These are phyloP conservation scores for Ichneumoninae sp. DNA, from an alignment of 2,888 invertebrate species.

Conservation along the genomic window DNA sequence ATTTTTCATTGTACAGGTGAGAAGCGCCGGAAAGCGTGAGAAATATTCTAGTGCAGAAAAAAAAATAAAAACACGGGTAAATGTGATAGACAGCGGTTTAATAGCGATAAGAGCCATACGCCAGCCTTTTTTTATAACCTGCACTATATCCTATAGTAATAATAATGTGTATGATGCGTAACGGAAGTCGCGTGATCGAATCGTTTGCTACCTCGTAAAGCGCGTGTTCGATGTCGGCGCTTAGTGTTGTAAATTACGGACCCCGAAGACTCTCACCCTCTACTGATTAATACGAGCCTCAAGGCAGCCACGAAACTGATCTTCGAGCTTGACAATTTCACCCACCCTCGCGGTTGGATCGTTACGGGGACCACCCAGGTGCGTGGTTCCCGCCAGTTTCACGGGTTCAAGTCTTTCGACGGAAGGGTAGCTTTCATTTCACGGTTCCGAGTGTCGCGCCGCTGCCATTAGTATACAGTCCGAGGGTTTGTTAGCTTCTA, in stretches of 20 bases:
- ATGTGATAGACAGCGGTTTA: constrained; percentile 37
- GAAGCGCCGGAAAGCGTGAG: neutral
- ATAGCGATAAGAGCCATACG: constrained; percentile 48
- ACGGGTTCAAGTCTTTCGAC: constrained; percentile 28
- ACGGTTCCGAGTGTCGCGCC: constrained; percentile 1
- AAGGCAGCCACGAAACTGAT: constrained; percentile 16
- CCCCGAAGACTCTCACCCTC: constrained; percentile 20
- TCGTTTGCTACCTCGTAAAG: constrained; percentile 35
- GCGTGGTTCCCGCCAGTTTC: constrained; percentile 50
- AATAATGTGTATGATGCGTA: constrained; percentile 29
- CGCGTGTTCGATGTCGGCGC: constrained; percentile 34
- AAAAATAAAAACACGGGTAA: neutral
- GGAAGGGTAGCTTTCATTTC: constrained; percentile 44
- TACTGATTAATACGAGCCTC: neutral
- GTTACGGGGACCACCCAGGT: constrained; percentile 33
- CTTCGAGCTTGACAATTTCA: constrained; percentile 41
- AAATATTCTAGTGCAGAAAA: neutral
- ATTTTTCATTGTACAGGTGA: neutral
- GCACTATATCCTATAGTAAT: constrained; percentile 34
- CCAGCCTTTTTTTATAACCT: constrained; percentile 3
- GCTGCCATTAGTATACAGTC: neutral
- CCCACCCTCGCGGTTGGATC: constrained; percentile 29
- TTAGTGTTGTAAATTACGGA: constrained; percentile 33
- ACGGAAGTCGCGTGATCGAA: constrained; percentile 44
- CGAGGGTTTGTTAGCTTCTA: neutral